These are phyloP conservation scores for Aethes cnicana DNA, from an alignment of 2,888 invertebrate species.

Conservation along the genomic window DNA sequence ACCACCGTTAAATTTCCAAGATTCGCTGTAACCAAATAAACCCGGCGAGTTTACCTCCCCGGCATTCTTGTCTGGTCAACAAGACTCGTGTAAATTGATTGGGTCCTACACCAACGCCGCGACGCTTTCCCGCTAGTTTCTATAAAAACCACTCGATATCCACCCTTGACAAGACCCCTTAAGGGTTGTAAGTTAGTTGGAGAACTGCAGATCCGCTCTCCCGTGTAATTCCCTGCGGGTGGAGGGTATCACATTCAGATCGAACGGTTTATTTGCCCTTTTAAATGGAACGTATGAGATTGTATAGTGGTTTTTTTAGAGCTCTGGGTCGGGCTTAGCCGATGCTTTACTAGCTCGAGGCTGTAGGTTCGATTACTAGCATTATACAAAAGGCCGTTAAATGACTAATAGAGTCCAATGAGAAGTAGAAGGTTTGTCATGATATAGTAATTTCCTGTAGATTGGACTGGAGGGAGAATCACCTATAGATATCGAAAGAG, in stretches of 20 bases:
- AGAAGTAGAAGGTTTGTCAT: too few species aligned
- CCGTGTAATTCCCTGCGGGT: slow-evolving; percentile 53
- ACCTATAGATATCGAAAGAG: too few species aligned
- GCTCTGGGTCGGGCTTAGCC: slow-evolving; percentile 14
- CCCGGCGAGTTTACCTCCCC: slow-evolving; percentile 22
- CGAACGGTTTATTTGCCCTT: slow-evolving; percentile 61
- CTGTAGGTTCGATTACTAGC: too few species aligned
- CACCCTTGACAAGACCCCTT: slow-evolving; percentile 34
- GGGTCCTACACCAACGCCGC: slow-evolving; percentile 49
- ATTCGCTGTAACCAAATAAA: slow-evolving; percentile 23
- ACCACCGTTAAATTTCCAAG: slow-evolving; percentile 5
- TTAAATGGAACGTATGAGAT: slow-evolving; percentile 43
- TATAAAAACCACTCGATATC: slow-evolving; percentile 33
- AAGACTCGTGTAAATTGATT: slow-evolving; percentile 69
- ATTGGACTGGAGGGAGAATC: too few species aligned
- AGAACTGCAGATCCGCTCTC: slow-evolving; percentile 36
- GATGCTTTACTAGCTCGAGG: too few species aligned
- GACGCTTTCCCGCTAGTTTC: slow-evolving; percentile 14
- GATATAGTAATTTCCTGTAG: too few species aligned
- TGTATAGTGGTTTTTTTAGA: slow-evolving; percentile 36
- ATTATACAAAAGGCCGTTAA: too few species aligned
- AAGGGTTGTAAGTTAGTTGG: slow-evolving; percentile 34
- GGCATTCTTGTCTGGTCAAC: slow-evolving; percentile 62
- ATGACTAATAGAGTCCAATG: too few species aligned
- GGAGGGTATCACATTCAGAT: slow-evolving; percentile 59